phyloP scores from a whole-genome alignment of 2,888 invertebrate genomes.

The Alcis repandata region DNA sequence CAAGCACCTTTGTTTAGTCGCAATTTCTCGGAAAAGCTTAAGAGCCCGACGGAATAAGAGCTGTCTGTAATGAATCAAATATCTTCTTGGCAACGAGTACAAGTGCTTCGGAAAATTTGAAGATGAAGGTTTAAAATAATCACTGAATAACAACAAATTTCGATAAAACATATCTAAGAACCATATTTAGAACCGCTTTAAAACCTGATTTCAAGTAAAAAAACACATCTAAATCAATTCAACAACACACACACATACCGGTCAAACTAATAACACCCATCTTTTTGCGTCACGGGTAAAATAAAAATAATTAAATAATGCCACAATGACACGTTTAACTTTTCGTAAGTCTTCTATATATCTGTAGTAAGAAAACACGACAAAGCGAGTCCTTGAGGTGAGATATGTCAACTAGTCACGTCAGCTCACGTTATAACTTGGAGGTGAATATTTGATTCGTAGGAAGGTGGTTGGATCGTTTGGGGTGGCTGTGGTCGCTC shows the following conservation, averaged over 20 bases:
- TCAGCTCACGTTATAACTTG: conserved; percentile 50
- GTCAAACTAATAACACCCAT: too few relatives aligned
- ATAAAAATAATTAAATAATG: neutral
- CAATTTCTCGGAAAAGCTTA: neutral
- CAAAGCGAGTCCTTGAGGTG: conserved; percentile 49
- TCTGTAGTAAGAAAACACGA: neutral
- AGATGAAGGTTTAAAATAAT: neutral
- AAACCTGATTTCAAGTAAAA: too few relatives aligned
- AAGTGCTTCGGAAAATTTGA: conserved; percentile 3
- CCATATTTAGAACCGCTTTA: too few relatives aligned
- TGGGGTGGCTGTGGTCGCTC: conserved; percentile 41
- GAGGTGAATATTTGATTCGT: conserved; percentile 56
- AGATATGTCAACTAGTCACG: conserved; percentile 64
- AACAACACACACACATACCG: too few relatives aligned
- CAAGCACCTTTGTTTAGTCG: neutral
- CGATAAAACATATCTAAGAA: too few relatives aligned
- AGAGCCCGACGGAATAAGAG: neutral
- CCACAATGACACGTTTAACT: neutral
- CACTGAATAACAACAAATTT: too few relatives aligned
- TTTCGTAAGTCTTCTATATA: neutral
- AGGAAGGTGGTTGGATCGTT: conserved; percentile 42
- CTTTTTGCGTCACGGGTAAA: too few relatives aligned
- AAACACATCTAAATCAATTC: too few relatives aligned
- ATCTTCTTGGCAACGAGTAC: neutral
- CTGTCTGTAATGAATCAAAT: conserved; percentile 9